These are phyloP conservation scores for Fratercula arctica DNA, from an alignment of 2,797 vertebrate genomes.

Conservation along the genomic window DNA sequence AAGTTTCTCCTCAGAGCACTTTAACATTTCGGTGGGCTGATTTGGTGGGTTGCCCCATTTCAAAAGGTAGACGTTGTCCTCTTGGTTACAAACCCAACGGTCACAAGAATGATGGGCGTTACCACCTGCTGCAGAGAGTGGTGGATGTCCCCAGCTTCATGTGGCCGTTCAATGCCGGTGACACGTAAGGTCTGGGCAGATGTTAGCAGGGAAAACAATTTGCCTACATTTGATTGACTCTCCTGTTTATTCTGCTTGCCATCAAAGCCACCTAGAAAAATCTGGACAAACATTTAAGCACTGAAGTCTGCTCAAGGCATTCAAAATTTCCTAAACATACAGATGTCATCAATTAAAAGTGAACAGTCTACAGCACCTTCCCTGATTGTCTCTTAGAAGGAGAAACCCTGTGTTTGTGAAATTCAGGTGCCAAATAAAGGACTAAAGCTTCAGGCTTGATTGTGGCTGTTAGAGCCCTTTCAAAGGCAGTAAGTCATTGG, in stretches of 20 bases:
- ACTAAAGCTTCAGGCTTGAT: constrained; percentile 5
- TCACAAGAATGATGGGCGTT: not conserved
- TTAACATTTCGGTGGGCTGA: not conserved
- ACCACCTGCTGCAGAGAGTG: not conserved
- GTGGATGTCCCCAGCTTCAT: not conserved
- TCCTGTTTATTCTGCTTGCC: not conserved
- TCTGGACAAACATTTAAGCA: not conserved
- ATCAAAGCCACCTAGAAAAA: not conserved
- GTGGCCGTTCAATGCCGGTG: not conserved
- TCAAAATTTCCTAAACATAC: not conserved
- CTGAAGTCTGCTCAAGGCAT: not conserved
- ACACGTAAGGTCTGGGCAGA: not conserved
- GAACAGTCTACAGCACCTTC: not conserved
- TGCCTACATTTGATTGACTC: not conserved
- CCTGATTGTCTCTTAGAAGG: not conserved
- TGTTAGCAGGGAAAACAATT: not conserved
- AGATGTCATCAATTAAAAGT: not conserved
- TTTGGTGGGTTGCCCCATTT: not conserved
- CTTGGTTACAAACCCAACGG: not conserved
- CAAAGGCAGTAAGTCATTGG: constrained; percentile 16
- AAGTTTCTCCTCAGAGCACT: not conserved
- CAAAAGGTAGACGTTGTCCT: not conserved
- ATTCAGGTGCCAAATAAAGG: constrained; percentile 19
- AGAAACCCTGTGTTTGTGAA: not conserved
- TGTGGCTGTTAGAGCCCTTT: constrained; percentile 8